phyloP scores from a whole-genome alignment of 2,888 invertebrate genomes.

The Xanthia icteritia region DNA sequence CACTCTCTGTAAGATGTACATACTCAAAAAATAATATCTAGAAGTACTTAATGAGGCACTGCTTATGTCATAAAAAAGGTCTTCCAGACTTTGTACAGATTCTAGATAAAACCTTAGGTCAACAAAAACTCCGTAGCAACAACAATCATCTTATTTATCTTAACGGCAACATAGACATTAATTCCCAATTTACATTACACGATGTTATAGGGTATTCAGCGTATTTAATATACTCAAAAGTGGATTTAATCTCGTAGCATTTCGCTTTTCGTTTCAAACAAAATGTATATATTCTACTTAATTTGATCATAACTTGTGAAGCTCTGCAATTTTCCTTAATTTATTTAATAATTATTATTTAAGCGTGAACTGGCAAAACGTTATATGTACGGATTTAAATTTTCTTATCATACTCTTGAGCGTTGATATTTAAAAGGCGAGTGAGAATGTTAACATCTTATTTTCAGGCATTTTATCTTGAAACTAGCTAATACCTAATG shows the following conservation, averaged over 20 bases:
- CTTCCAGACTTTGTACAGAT: background rate
- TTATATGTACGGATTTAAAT: constrained; percentile 20
- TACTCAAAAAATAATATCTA: background rate
- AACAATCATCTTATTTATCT: background rate
- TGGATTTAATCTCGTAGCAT: constrained; percentile 17
- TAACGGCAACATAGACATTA: background rate
- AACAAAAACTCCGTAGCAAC: background rate
- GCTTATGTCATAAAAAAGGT: background rate
- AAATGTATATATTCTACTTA: constrained; percentile 42
- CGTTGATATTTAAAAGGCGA: background rate
- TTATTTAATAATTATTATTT: constrained; percentile 45
- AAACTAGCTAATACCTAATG: too few species aligned
- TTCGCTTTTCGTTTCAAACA: constrained; percentile 29
- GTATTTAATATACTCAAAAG: background rate
- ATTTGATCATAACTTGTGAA: constrained; percentile 45
- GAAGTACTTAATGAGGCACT: background rate
- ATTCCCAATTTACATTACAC: constrained; percentile 7
- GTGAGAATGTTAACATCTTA: constrained; percentile 3
- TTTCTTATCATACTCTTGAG: constrained; percentile 41
- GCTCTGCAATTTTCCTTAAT: constrained; percentile 38
- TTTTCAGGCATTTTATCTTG: background rate
- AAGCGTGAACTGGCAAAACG: constrained; percentile 13
- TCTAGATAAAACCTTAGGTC: too few species aligned
- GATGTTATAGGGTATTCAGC: background rate
- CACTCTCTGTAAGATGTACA: too few species aligned